A percentile compares a stretch with the other conserved stretches of the same genome.
These are phyloP conservation scores for Megaceryle torquata DNA, from an alignment of 2,113 vertebrate genomes.

Conservation along the genomic window DNA sequence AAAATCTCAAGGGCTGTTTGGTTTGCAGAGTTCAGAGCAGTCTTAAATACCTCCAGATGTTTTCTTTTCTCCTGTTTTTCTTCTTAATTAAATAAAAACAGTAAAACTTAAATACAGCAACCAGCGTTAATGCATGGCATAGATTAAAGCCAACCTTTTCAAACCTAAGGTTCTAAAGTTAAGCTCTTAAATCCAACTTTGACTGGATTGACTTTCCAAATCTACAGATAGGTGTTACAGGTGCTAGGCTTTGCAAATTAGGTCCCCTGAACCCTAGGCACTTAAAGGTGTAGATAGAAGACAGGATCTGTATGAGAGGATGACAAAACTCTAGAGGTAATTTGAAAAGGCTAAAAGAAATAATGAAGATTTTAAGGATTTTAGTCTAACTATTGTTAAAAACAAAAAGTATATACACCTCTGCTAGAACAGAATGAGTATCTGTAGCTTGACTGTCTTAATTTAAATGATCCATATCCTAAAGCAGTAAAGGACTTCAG, in stretches of 20 bases:
- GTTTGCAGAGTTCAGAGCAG: constrained; percentile 46
- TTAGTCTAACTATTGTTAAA: not conserved
- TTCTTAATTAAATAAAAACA: constrained; percentile 70
- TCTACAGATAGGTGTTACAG: constrained; percentile 27
- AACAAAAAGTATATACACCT: not conserved
- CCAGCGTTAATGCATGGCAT: constrained; percentile 35
- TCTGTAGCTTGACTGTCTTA: not conserved
- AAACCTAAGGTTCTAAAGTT: constrained; percentile 45
- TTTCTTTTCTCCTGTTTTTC: constrained; percentile 59
- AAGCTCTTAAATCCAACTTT: constrained; percentile 36
- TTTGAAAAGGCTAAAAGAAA: not conserved
- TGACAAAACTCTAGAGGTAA: not conserved
- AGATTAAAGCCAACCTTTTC: constrained; percentile 64
- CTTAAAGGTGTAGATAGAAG: not conserved
- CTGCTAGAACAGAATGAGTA: not conserved
- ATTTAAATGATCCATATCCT: not conserved
- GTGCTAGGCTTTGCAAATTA: constrained; percentile 31
- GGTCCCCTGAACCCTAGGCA: not conserved
- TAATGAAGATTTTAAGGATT: not conserved
- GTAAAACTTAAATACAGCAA: constrained; percentile 63
- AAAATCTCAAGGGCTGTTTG: constrained; percentile 9
- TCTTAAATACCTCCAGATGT: constrained; percentile 65
- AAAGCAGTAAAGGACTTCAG: not conserved
- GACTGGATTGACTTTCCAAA: constrained; percentile 35
- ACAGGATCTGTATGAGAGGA: not conserved